These are phyloP conservation scores for Brachionus rubens DNA, from an alignment of 1,140 invertebrate genomes.

Conservation along the genomic window DNA sequence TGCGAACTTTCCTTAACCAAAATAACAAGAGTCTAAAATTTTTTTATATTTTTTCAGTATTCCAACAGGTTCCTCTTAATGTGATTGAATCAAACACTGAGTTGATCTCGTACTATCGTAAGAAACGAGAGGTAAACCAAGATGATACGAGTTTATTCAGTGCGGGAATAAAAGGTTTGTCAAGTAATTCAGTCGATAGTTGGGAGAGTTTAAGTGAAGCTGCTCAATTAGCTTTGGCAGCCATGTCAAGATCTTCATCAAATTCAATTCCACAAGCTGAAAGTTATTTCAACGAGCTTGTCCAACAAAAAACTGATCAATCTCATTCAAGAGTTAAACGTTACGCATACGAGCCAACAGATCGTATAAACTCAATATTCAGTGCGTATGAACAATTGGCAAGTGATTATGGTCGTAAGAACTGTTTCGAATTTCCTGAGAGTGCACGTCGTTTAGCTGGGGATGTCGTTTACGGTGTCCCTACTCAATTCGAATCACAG, in stretches of 20 bases:
- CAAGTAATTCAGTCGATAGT: slow-evolving; percentile 36
- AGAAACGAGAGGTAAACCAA: slow-evolving; percentile 22
- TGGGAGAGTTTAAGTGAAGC: slow-evolving; percentile 41
- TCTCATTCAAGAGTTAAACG: slow-evolving; percentile 36
- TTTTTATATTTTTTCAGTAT: not conserved
- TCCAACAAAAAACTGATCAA: not conserved
- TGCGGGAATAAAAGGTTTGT: slow-evolving; percentile 8
- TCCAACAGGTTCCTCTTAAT: slow-evolving; percentile 42
- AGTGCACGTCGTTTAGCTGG: slow-evolving; percentile 54
- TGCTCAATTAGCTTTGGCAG: slow-evolving; percentile 18
- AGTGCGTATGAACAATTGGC: slow-evolving; percentile 15
- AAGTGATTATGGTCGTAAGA: slow-evolving; percentile 31
- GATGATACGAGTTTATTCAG: slow-evolving; percentile 15
- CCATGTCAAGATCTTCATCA: not conserved
- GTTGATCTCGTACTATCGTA: slow-evolving; percentile 34
- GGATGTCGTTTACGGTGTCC: slow-evolving; percentile 73
- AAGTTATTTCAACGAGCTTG: slow-evolving; percentile 20
- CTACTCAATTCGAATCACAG: slow-evolving; percentile 86
- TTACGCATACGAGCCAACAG: slow-evolving; percentile 9
- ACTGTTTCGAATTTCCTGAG: slow-evolving; percentile 7
- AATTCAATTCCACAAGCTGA: slow-evolving; percentile 5
- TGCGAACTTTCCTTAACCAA: not conserved
- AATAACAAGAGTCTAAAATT: not conserved
- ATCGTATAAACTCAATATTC: slow-evolving; percentile 19
- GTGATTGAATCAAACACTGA: slow-evolving; percentile 45